Base-by-base conservation (phyloP, 2,797 vertebrate genomes). In the Microctenopoma steveboyesi region DNA sequence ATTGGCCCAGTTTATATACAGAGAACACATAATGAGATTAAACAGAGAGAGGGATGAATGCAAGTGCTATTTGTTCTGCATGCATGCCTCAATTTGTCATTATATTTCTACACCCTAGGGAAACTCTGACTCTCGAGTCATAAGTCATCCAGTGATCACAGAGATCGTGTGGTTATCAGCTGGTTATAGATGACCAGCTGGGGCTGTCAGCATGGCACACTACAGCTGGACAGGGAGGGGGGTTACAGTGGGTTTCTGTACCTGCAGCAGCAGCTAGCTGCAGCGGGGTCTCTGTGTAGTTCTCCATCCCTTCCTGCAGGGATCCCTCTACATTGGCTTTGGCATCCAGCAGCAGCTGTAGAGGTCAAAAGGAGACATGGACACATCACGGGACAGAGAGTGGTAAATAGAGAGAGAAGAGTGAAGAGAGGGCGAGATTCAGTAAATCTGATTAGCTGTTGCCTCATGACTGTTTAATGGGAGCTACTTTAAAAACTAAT, bases 201-300 rank as follows among this genome's bases (percentile, higher is more conserved):
- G 55, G 69, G 61, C 6, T 52, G 62, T 7, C 78, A 76, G 81
- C 14, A 7, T 64, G 78, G 48, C 37, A 49, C 47, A n/a, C 45
- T 59, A 46, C 45, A 82, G 59, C 35, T 66, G 53, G 69, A 59
- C 57, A 53, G 72, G 78, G 64, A 14, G 49, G 40, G 43, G 28
- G 64, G 56, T 28, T 58, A 64, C 16, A 28, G 74, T 49, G 77
- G 15, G 77, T 35, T 46, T 78, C 45, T 88, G 89, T 95, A 98
- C 98, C 98, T 88, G 98, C 97, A 45, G 97, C 97, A 2, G 98
- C 94, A 11, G 97, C 98, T 66, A 99, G 92, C 89, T 99, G 98
- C 75, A 99, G 92, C 7, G 98, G 97, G 0, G 98, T 99, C 93
- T 99, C 98, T 0, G 97, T 97, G 88, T 97, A 97, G 91, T 99